Evolutionary conservation across 2,888 invertebrate genomes (phyloP), one percentile per base, ranked within the genome.

Genomic region (Danaus chrysippus): DNA sequence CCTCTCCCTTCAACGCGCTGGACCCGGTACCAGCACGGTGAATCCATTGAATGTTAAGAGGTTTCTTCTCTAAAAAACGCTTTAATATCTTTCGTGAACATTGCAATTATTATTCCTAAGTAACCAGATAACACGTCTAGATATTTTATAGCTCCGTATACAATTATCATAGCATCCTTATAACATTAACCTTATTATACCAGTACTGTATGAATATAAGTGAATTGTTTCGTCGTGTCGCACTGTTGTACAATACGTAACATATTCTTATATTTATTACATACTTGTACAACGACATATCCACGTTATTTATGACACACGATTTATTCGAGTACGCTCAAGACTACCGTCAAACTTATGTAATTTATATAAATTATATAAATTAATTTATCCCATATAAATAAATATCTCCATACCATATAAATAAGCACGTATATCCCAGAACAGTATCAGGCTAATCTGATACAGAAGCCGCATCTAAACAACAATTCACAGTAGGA

Each of bases 181-280:
- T 52, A 56, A 54, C 41, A 64, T 62, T 59, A 59, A 42, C 56
- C 54, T 57, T 56, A 55, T 62, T 62, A 43, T 54, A 19, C 59
- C 54, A 46, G 49, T 59, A 59, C 17, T 17, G 17, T 59, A 57
- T 59, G 49, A 57, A 62, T 49, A 62, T 54, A 41, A 62, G 49
- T 17, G 57, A 17, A 43, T 42, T 49, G 34, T 58, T 42, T 54
- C 54, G 52, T 53, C 19, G 42, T 13, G 23, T n/a, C 42, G 13
- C 19, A 17, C 23, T 15, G 19, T 23, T 5, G 34, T 1, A 17
- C 41, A 58, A 17, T 49, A 49, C 23, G 17, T 49, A 49, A 49
- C 11, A 49, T 17, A 17, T 17, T 49, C 10, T 49, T 49, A 17
- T 17, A 49, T 49, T 17, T 17, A 49, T 17, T 17, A 49, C 49